Conservation (phyloP, 2,113 vertebrate species). For the Bostrychus sinensis region DNA sequence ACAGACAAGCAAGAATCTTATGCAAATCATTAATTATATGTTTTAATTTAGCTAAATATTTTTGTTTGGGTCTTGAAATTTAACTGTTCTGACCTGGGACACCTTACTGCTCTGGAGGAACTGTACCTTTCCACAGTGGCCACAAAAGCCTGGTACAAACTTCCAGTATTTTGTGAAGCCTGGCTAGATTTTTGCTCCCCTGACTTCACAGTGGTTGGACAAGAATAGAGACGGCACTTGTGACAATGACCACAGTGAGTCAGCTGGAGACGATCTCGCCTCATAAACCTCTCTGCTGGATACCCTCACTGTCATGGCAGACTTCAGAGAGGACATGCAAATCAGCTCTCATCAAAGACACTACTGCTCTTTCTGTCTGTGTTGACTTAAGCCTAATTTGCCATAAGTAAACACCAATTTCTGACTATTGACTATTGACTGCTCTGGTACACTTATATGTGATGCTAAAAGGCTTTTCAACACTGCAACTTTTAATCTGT, state of each 20-base stretch:
- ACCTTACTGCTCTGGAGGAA: too few species aligned
- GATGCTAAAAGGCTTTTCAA: too few species aligned
- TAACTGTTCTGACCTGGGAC: too few species aligned
- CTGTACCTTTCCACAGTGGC: too few species aligned
- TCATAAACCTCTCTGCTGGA: constrained; percentile 29
- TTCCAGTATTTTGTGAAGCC: too few species aligned
- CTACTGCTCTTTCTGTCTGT: background rate
- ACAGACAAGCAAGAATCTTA: too few species aligned
- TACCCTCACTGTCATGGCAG: constrained; percentile 42
- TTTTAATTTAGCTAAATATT: too few species aligned
- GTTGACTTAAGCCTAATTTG: constrained; percentile 20
- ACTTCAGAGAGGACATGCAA: constrained; percentile 34
- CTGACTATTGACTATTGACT: constrained; percentile 5
- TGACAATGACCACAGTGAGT: constrained; percentile 17
- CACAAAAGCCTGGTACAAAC: too few species aligned
- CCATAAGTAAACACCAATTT: constrained; percentile 7
- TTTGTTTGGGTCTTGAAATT: too few species aligned
- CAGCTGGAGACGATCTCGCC: constrained; percentile 25
- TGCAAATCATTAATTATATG: too few species aligned
- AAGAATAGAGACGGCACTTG: background rate
- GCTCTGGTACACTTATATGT: constrained; percentile 7
- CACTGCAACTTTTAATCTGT: too few species aligned
- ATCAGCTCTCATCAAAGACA: constrained; percentile 19
- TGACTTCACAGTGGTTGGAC: background rate
- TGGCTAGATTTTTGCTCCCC: background rate